Conservation (phyloP, 1,140 invertebrate species). For the Cherax quadricarinatus region DNA sequence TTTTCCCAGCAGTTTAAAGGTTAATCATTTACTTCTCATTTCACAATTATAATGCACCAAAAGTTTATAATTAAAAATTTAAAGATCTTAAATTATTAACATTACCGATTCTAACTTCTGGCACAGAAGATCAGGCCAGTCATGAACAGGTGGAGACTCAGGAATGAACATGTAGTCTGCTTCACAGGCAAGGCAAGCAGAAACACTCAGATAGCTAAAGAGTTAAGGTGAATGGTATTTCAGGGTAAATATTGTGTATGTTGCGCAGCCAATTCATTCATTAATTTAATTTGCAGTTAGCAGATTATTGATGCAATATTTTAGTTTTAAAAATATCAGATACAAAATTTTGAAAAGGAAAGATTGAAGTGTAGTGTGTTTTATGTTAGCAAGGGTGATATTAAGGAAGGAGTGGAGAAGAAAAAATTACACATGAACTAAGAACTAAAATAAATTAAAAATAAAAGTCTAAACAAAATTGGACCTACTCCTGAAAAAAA, state of each 20-base stretch:
- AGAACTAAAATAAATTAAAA: neutral
- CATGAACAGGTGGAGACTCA: conserved; percentile 94
- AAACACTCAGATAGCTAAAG: conserved; percentile 76
- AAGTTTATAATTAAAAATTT: too few relatives aligned
- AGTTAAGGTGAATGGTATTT: neutral
- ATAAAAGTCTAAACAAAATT: neutral
- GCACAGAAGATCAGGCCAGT: conserved; percentile 95
- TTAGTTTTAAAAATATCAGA: neutral
- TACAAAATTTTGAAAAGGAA: neutral
- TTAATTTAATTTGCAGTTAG: neutral
- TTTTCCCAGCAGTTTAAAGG: too few relatives aligned
- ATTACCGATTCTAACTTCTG: conserved; percentile 92
- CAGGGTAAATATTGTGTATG: neutral
- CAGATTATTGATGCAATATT: neutral
- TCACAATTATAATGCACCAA: too few relatives aligned
- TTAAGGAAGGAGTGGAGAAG: neutral
- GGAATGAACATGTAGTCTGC: conserved; percentile 98
- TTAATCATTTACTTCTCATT: too few relatives aligned
- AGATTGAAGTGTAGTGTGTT: neutral
- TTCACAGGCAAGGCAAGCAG: conserved; percentile 93
- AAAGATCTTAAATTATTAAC: neutral
- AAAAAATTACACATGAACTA: neutral
- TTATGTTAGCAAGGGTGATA: neutral
- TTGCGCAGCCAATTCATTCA: neutral
- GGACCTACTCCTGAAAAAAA: neutral